These are phyloP conservation scores for Sisor rabdophorus DNA, from an alignment of 2,113 vertebrate genomes.

Conservation along the genomic window DNA sequence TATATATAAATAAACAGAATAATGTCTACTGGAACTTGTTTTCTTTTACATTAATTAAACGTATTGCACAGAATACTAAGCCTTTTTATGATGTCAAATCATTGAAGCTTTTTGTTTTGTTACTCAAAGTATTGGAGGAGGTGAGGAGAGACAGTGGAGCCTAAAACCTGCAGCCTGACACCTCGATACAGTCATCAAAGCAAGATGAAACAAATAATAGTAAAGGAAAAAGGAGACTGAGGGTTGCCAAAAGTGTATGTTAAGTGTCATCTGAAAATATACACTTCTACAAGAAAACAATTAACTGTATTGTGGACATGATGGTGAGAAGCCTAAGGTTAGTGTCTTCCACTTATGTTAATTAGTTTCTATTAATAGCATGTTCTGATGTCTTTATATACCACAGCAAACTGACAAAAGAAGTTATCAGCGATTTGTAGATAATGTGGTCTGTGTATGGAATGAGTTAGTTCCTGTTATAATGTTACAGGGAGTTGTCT, in stretches of 20 bases:
- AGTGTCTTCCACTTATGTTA: neutral
- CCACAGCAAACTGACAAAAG: neutral
- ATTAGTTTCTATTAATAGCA: neutral
- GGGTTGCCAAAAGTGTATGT: neutral
- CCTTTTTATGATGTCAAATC: neutral
- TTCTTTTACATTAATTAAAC: neutral
- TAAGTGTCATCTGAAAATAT: neutral
- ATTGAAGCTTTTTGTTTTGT: neutral
- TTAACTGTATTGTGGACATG: neutral
- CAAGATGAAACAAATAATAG: neutral
- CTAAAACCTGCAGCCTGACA: neutral
- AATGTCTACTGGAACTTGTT: neutral
- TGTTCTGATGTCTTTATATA: neutral
- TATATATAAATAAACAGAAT: neutral
- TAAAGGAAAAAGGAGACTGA: neutral
- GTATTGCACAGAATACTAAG: neutral
- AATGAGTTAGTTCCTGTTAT: neutral
- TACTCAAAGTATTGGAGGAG: conserved; percentile 17
- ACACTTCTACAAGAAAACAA: neutral
- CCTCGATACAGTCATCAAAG: neutral
- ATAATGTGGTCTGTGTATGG: neutral
- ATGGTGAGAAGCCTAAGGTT: neutral
- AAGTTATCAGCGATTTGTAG: neutral
- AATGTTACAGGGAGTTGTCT: too few relatives aligned
- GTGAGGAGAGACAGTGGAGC: neutral